Evolutionary conservation across 1,140 invertebrate species (phyloP), one percentile per base, ranked within the genome.

Genomic region (Paracyclopina nana): DNA sequence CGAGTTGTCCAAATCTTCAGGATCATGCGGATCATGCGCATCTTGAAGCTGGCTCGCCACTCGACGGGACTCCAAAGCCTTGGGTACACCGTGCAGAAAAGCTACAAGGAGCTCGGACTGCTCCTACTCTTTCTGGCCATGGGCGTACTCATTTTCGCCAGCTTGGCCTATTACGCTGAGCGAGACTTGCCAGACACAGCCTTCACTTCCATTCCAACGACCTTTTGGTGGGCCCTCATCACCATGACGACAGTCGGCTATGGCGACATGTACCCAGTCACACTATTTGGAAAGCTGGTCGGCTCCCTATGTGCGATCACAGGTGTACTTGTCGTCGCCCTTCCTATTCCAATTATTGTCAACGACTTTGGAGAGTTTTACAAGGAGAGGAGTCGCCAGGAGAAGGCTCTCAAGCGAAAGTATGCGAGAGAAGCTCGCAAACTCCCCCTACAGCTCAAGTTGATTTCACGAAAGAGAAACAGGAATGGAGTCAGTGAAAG

Each of bases 301-400:
- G 90, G 90, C 68, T 85, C 83, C 72, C 81, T 92, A 69, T 92
- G 94, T 80, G 95, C 90, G 78, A 91, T 99, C 73, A 96, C 91
- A 78, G 94, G 94, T 72, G 94, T 98, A 67, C 77, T 98, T 76
- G 92, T 98, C 76, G 92, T 99, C 77, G 94, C 94, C 71, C 87
- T 99, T 73, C 92, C 92, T 73, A 96, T 97, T 80, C 86, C 86
- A 67, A 92, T 95, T 78, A 94, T 95, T 70, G 88, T 95, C 72
- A 94, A 94, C 78, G 94, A 95, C 77, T 95, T 95, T 74, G 88
- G 88, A 71, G 91, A 96, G 78, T 97, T 96, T 76, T 96, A 97
- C 77, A 96, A 96, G 75, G 95, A 95, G 68, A 91, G 96, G 77
- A 95, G 95, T 88, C 74, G 91, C 62, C 75, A 90, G 55, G 92